Evolutionary conservation across 2,888 invertebrate genomes (phyloP).

Genomic region (Meiosimyza platycephala): DNA sequence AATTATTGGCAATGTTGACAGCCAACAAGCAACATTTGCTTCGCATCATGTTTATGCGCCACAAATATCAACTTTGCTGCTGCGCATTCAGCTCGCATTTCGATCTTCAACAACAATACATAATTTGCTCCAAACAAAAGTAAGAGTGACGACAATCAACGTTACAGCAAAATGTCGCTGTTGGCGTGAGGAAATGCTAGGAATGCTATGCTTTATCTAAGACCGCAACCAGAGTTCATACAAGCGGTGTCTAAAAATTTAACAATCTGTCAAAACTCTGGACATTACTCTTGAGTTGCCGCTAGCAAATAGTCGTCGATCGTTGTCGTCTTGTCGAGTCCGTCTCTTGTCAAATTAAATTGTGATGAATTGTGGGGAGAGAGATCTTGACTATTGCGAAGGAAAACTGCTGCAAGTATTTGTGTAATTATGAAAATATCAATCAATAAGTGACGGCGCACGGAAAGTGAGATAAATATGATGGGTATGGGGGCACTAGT

Average conservation of each 20-base stretch:
- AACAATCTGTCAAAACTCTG: too few species aligned
- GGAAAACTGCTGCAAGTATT: not conserved
- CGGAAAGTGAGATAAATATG: too few species aligned
- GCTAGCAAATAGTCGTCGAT: not conserved
- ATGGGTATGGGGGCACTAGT: too few species aligned
- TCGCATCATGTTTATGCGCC: not conserved
- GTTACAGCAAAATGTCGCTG: conserved; percentile 50
- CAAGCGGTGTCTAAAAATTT: too few species aligned
- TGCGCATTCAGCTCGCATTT: not conserved
- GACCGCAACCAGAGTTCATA: not conserved
- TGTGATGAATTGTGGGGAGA: conserved; percentile 6
- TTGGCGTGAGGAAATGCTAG: conserved; percentile 65
- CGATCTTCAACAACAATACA: not conserved
- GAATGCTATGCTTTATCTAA: conserved; percentile 46
- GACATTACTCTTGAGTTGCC: not conserved
- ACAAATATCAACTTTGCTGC: not conserved
- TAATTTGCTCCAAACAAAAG: conserved; percentile 19
- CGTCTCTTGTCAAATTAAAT: conserved; percentile 9
- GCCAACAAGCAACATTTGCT: conserved; percentile 3
- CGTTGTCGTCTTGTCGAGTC: not conserved
- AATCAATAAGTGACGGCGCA: too few species aligned
- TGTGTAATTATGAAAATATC: too few species aligned
- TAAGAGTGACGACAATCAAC: conserved; percentile 29
- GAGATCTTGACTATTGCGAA: not conserved
- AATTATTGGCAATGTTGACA: conserved; percentile 23